Evolutionary conservation across 2,888 invertebrate genomes (phyloP).

Genomic region (Encarsia formosa): DNA sequence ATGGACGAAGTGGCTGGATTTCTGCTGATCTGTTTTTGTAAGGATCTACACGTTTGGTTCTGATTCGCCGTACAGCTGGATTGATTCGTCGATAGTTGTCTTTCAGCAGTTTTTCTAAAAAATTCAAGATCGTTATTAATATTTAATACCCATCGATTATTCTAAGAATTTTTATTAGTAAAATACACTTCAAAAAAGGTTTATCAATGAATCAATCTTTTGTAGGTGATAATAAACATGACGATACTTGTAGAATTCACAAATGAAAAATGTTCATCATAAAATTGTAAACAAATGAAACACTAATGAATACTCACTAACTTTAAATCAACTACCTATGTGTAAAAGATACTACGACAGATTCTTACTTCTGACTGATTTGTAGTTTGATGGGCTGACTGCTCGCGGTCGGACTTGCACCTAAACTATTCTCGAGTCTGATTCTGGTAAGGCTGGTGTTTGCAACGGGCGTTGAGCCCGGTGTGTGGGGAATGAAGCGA

Average conservation of each 20-base stretch:
- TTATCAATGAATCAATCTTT: too few species aligned
- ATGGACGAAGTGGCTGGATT: conserved; percentile 45
- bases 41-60: conserved; percentile 48
- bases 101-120: conserved; percentile 36
- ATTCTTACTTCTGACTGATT: conserved; percentile 36
- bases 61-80: conserved; percentile 14
- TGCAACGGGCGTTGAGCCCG: conserved; percentile 35
- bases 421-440: conserved; percentile 42
- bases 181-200: too few species aligned
- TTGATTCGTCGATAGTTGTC: conserved; percentile 25
- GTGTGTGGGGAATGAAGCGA: conserved; percentile 42
- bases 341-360: too few species aligned
- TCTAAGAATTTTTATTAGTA: too few species aligned
- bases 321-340: too few species aligned
- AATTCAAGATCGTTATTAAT: too few species aligned
- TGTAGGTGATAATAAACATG: too few species aligned
- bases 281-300: background rate
- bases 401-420: conserved; percentile 36
- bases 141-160: too few species aligned
- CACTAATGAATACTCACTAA: too few species aligned
- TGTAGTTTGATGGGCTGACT: conserved; percentile 46
- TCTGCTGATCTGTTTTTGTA: conserved; percentile 55
- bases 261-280: too few species aligned
- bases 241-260: too few species aligned
- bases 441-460: conserved; percentile 38